Evolutionary conservation across 1,140 invertebrate genomes (phyloP).

Genomic region (Hylaeus volcanicus): DNA sequence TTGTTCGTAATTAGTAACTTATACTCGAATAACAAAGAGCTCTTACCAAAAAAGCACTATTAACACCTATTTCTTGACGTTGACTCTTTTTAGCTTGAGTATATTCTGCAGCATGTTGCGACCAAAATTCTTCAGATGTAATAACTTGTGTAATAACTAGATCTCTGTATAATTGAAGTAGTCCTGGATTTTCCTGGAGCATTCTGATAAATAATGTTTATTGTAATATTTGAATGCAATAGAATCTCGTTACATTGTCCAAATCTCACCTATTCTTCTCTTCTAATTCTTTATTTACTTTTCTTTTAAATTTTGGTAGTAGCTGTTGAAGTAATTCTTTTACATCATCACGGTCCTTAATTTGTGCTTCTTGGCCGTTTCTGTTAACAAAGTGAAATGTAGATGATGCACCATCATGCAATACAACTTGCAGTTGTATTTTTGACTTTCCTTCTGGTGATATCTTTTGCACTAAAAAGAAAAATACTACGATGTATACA

Average conservation of each 20-base stretch:
- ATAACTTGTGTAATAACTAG: slow-evolving; percentile 96
- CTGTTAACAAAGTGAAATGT: slow-evolving; percentile 99
- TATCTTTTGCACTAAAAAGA: slow-evolving; percentile 95
- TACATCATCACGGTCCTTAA: slow-evolving; percentile 94
- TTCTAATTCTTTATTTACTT: slow-evolving; percentile 95
- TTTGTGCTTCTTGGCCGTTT: slow-evolving; percentile 89
- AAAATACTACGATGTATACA: slow-evolving; percentile 12
- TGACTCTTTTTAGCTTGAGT: slow-evolving; percentile 86
- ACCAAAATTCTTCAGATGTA: slow-evolving; percentile 98
- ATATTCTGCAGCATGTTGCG: slow-evolving; percentile 90
- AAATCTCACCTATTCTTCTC: slow-evolving; percentile 87
- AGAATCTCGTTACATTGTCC: neutral
- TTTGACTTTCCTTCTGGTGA: slow-evolving; percentile 99
- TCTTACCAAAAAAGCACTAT: slow-evolving; percentile 78
- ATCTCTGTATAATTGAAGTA: slow-evolving; percentile 94
- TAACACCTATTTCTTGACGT: slow-evolving; percentile 90
- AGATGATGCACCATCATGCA: slow-evolving; percentile 95
- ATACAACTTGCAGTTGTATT: slow-evolving; percentile 98
- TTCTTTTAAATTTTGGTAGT: slow-evolving; percentile 96
- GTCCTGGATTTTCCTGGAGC: slow-evolving; percentile 90
- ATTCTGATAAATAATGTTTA: slow-evolving; percentile 80
- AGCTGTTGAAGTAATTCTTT: slow-evolving; percentile 96
- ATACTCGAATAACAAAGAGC: slow-evolving; percentile 13
- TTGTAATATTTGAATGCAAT: neutral
- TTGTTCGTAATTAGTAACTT: neutral